Conservation (phyloP, 2,797 vertebrate genomes). For the Spondyliosoma cantharus region DNA sequence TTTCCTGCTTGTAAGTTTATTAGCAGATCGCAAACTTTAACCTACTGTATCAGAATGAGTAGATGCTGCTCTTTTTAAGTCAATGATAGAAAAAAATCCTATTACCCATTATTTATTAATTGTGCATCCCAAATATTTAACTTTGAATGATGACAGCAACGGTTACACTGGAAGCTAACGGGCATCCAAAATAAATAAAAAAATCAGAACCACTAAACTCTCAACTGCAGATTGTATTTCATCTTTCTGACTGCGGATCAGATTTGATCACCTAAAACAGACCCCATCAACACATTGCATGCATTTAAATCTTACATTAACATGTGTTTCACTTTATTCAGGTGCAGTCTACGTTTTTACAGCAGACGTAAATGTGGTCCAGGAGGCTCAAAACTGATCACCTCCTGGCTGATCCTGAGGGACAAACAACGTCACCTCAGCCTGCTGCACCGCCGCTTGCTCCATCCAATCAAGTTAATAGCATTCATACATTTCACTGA, state of each 20-base stretch:
- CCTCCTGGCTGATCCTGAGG: constrained; percentile 22
- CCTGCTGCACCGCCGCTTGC: constrained; percentile 29
- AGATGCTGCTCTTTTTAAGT: too few species aligned
- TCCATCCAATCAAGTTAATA: constrained; percentile 75
- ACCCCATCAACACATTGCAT: neutral
- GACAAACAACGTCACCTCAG: constrained; percentile 26
- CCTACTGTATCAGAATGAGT: too few species aligned
- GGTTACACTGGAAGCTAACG: neutral
- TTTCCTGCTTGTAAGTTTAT: too few species aligned
- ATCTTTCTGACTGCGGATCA: neutral
- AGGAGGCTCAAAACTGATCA: neutral
- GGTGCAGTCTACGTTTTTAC: neutral
- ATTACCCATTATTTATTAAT: too few species aligned
- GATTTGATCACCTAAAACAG: neutral
- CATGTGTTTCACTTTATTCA: neutral
- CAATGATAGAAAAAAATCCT: too few species aligned
- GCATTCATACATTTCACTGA: constrained; percentile 50
- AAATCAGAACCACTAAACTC: neutral
- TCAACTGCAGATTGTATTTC: neutral
- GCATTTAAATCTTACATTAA: neutral
- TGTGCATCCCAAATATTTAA: neutral
- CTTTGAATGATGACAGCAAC: neutral
- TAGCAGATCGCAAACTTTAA: too few species aligned
- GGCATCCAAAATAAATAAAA: neutral
- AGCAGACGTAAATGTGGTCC: constrained; percentile 5